phyloP scores from a whole-genome alignment of 1,140 invertebrate species.

The Drosophila melanogaster region Release_6_plus_ISO1_MT NT_033779.5:19407501-19408000 shows the following conservation, averaged over 20 bases:
- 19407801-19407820: slow-evolving; percentile 63
- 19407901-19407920: slow-evolving; percentile 76
- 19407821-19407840: slow-evolving; percentile 43
- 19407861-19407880: not conserved
- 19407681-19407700: slow-evolving; percentile 42
- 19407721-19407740: slow-evolving; percentile 12
- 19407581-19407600: slow-evolving; percentile 53
- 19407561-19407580: slow-evolving; percentile 77
- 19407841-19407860: slow-evolving; percentile 5
- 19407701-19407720: slow-evolving; percentile 36
- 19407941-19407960: slow-evolving; percentile 49
- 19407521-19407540: slow-evolving; percentile 17
- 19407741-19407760: slow-evolving; percentile 31
- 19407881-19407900: slow-evolving; percentile 6
- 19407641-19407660: slow-evolving; percentile 27
- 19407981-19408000: slow-evolving; percentile 46
- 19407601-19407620: slow-evolving; percentile 68
- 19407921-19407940: slow-evolving; percentile 55
- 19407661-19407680: slow-evolving; percentile 13
- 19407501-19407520: slow-evolving; percentile 21
- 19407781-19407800: slow-evolving; percentile 57
- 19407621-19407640: slow-evolving; percentile 69
- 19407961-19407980: slow-evolving; percentile 60
- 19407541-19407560: slow-evolving; percentile 50
- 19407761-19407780: slow-evolving; percentile 37